Conservation (phyloP, 2,888 invertebrate genomes). For the Cantharis flavilabris region DNA sequence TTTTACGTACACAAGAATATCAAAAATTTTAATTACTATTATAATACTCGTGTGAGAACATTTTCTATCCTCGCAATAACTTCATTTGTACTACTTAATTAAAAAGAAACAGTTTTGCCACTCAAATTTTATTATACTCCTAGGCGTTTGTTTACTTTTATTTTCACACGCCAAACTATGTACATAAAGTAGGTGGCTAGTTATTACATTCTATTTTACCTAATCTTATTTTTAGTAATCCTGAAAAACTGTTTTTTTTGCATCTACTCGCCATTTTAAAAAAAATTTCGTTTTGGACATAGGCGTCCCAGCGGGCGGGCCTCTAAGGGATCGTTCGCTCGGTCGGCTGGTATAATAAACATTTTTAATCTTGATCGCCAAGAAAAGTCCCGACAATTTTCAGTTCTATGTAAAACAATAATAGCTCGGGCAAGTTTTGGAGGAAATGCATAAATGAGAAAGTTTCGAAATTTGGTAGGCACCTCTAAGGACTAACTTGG, state of each 20-base stretch:
- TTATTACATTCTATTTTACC: background rate
- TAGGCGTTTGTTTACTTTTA: background rate
- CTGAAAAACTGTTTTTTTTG: background rate
- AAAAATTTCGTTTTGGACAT: too few species aligned
- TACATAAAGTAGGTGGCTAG: background rate
- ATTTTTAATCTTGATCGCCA: too few species aligned
- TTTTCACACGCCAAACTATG: background rate
- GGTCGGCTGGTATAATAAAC: too few species aligned
- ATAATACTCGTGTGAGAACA: background rate
- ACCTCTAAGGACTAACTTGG: too few species aligned
- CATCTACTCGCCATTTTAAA: too few species aligned
- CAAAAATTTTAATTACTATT: background rate
- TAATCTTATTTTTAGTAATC: background rate
- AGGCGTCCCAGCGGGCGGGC: too few species aligned
- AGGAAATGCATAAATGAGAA: too few species aligned
- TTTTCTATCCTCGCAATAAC: background rate
- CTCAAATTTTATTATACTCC: background rate
- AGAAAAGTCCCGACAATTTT: too few species aligned
- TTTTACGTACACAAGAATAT: background rate
- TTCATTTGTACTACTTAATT: background rate
- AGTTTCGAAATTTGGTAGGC: too few species aligned
- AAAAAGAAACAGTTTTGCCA: background rate
- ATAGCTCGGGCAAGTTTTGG: too few species aligned
- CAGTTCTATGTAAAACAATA: too few species aligned
- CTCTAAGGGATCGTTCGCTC: too few species aligned